Base-by-base conservation (phyloP, 2,888 invertebrate genomes). In the Muschampia plurimacula region DNA sequence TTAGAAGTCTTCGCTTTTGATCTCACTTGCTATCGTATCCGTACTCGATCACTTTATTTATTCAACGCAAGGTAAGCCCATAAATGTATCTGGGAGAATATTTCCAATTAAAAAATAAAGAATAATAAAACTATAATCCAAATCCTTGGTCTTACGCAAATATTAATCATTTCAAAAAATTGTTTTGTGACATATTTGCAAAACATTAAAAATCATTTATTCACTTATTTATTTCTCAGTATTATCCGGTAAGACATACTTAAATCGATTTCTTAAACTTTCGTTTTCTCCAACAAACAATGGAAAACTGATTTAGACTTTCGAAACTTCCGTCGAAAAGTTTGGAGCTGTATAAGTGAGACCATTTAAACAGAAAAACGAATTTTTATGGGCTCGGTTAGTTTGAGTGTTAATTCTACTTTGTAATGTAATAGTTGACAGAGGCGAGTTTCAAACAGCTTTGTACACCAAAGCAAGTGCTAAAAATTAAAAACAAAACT, bases 231-330 rank as follows among this genome's bases (percentile, higher is more conserved):
- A 6, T 10, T 44, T 7, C 2, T 44, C 22, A 41, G 41, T 41
- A 41, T 15, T 36, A 41, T 62, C 0, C 0, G 32, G 9, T 39
- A 41, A 62, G 41, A 12, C 41, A 62, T 44, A 12, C n/a, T n/a
- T 55, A 49, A 66, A 66, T 66, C 52, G 52, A 32, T 66, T 66
- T 52, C 39, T 3, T 32, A 66, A 59, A 59, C 12, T 67, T 67
- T 67, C 57, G n/a, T 59, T 32, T 32, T 22, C 59, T 39, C 13
- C 9, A n/a, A 13, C 22, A 59, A 59, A 44, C 59, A 44, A 59
- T 44, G 67, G 13, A 67, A 67, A 44, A 59, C 44, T 44, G 59
- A 67, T 67, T 67, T 67, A 13, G 22, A n/a, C 22, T 67, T 15
- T 32, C 28, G 10, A 59, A 67, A 63, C 63, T 44, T 59, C n/a